Conservation (phyloP, 2,113 vertebrate species). For the Mirounga angustirostris region DNA sequence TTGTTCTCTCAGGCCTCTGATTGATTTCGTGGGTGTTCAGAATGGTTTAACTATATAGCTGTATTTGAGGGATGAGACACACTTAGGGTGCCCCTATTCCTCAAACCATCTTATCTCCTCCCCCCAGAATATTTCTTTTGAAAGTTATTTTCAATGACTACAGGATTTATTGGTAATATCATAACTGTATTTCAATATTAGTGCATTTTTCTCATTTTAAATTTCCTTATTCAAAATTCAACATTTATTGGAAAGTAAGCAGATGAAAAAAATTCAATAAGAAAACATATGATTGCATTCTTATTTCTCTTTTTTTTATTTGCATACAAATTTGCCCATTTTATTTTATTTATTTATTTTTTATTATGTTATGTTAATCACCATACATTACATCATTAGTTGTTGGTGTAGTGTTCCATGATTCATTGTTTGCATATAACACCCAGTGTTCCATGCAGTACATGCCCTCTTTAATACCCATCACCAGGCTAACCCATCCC, state of each 20-base stretch:
- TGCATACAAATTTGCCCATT: too few relatives aligned
- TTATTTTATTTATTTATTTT: too few relatives aligned
- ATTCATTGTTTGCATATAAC: too few relatives aligned
- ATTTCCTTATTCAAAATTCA: constrained; percentile 47
- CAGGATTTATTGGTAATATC: not conserved
- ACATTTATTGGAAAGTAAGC: not conserved
- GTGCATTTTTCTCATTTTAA: not conserved
- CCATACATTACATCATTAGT: too few relatives aligned
- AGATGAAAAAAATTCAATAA: not conserved
- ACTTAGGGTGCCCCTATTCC: not conserved
- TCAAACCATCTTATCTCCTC: not conserved
- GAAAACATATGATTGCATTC: not conserved
- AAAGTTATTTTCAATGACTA: not conserved
- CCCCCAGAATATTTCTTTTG: not conserved
- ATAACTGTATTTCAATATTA: not conserved
- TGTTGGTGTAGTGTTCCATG: too few relatives aligned
- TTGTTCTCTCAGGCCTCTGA: too few relatives aligned
- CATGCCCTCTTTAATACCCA: too few relatives aligned
- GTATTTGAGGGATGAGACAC: not conserved
- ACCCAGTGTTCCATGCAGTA: too few relatives aligned
- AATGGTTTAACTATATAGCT: not conserved
- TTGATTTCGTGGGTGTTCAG: too few relatives aligned
- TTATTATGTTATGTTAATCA: too few relatives aligned
- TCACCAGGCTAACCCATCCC: too few relatives aligned
- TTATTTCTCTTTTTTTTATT: not conserved